These are phyloP conservation scores for Brachyrhaphis roseni DNA, from an alignment of 2,797 vertebrate species.

Conservation along the genomic window DNA sequence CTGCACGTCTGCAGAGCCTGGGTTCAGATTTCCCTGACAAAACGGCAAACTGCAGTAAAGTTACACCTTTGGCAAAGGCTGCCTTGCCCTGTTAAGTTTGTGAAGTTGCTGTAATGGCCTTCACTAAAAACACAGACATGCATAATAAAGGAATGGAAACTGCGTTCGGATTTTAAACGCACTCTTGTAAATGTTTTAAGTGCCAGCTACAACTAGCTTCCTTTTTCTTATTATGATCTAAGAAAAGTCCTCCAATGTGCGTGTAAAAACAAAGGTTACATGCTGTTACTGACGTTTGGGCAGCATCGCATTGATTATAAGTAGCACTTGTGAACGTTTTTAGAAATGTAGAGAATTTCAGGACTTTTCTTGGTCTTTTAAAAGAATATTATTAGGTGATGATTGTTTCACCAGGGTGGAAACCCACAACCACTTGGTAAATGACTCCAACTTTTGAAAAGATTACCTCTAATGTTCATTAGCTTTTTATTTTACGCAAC, in stretches of 20 bases:
- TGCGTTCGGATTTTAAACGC: conserved; percentile 6
- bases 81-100: conserved; percentile 40
- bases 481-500: conserved; percentile 2
- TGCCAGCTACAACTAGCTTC: conserved; percentile 27
- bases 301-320: conserved; percentile 40
- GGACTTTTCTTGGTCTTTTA: conserved; percentile 31
- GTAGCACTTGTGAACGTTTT: conserved; percentile 43
- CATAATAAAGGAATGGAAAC: conserved; percentile 35
- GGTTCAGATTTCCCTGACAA: conserved; percentile 70
- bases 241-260: conserved; percentile 10
- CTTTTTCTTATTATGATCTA: conserved; percentile 27
- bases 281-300: conserved; percentile 19
- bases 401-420: conserved; percentile 5
- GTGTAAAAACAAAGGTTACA: conserved; percentile 7
- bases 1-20: conserved; percentile 26
- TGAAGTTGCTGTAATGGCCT: conserved; percentile 15
- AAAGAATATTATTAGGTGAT: conserved; percentile 19
- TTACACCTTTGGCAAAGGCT: conserved; percentile 29
- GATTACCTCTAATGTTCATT: conserved; percentile 19
- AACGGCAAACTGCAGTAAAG: conserved; percentile 56
- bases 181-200: conserved; percentile 51
- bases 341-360: conserved; percentile 12
- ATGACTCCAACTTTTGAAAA: conserved; percentile 9
- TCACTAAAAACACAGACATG: background rate
- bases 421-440: conserved; percentile 20